Base-by-base conservation (phyloP, 1,140 invertebrate species). In the Formica exsecta region DNA sequence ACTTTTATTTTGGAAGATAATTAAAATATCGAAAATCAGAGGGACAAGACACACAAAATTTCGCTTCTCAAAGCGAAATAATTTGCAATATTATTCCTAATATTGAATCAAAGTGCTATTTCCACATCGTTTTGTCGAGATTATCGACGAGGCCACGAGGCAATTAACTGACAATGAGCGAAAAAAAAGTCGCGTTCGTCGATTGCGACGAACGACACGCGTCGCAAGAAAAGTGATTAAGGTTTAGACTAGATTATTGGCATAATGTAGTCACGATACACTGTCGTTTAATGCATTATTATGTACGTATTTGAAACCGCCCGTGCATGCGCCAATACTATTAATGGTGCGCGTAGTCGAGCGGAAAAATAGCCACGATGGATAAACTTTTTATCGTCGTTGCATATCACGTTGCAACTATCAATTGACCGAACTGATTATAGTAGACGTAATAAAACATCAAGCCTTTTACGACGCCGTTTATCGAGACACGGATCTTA, bases 351-450 rank as follows among this genome's bases (percentile, higher is more conserved):
- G 25, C 54, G 79, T 83, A 83, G 68, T 83, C 79, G 68, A 83
- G 79, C 79, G 68, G 79, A 83, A 83, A 83, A 74, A 41, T 83
- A 83, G 68, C 19, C 54, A 38, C 16, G 77, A 25, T 22, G 54
- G 57, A 81, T 81, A 71, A 81, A 73, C 19, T 73, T 71, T 61
- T 81, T 81, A 73, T 81, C 79, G 54, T 65, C 25, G 66, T 81
- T 73, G 54, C 36, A 59, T 86, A 80, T 79, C 84, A n/a, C 62
- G 62, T n/a, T 36, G 59, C 84, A 84, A 29, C 36, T 44, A 22
- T 66, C 74, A 41, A 84, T 79, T 29, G 41, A 44, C 44, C 32
- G 54, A 48, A 62, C 29, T 16, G 61, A 70, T 86, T 86, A 66
- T 44, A 73, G 66, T n/a, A 51, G 44, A 71, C 9, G 85, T 41